A percentile compares a stretch with the other conserved stretches of the same genome.
Evolutionary conservation across 2,888 invertebrate genomes (phyloP).

Genomic region (Dasypogon diadema): DNA sequence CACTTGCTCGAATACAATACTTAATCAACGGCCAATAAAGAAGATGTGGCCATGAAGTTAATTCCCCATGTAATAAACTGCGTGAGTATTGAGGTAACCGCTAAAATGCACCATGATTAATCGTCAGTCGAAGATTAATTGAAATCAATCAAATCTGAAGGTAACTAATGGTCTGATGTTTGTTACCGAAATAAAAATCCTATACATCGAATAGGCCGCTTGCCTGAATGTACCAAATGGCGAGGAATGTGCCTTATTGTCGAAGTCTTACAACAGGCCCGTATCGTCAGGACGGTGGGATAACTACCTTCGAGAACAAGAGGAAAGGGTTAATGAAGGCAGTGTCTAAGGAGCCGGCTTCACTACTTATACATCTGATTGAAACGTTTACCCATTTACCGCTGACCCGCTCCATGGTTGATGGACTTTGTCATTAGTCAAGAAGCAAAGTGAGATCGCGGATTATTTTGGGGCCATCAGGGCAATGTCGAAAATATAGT

Average conservation of each 20-base stretch:
- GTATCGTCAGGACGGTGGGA: not conserved
- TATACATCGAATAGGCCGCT: not conserved
- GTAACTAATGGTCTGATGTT: slow-evolving; percentile 66
- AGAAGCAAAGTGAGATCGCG: slow-evolving; percentile 55
- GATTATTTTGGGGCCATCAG: slow-evolving; percentile 53
- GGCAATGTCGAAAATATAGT: slow-evolving; percentile 42
- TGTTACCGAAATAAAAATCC: slow-evolving; percentile 39
- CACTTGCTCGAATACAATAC: slow-evolving; percentile 39
- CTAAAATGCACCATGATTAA: slow-evolving; percentile 69
- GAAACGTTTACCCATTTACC: slow-evolving; percentile 39
- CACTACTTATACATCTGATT: slow-evolving; percentile 8
- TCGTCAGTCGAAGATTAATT: slow-evolving; percentile 69
- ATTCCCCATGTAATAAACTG: not conserved
- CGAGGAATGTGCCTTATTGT: slow-evolving; percentile 32
- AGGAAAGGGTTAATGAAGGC: slow-evolving; percentile 44
- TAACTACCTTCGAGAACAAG: slow-evolving; percentile 20
- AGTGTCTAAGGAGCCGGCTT: slow-evolving; percentile 1
- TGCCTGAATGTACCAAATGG: not conserved
- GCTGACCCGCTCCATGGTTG: slow-evolving; percentile 58
- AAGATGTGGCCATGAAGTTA: slow-evolving; percentile 33
- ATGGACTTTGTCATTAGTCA: slow-evolving; percentile 57
- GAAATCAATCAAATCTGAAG: slow-evolving; percentile 69
- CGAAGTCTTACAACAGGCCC: slow-evolving; percentile 1
- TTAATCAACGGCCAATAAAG: slow-evolving; percentile 43
- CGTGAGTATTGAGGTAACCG: slow-evolving; percentile 12